Conservation (phyloP, 2,888 invertebrate species). For the Drosophila borealis region DNA sequence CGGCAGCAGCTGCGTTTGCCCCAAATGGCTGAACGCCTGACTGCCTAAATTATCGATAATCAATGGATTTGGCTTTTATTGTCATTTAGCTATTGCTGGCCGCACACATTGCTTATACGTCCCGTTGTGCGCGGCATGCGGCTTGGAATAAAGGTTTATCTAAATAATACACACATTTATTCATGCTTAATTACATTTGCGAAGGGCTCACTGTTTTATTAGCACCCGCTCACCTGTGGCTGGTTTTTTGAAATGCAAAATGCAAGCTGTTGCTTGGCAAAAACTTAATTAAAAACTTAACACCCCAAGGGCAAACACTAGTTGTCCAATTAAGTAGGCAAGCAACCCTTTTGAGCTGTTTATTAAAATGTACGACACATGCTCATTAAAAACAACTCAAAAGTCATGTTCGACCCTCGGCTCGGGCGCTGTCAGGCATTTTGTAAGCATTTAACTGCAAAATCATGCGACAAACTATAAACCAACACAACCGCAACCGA, state of each 20-base stretch:
- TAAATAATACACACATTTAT: constrained; percentile 65
- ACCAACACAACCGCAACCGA: constrained; percentile 55
- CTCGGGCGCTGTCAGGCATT: constrained; percentile 49
- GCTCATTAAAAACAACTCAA: constrained; percentile 78
- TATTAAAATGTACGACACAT: constrained; percentile 61
- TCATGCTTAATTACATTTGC: constrained; percentile 61
- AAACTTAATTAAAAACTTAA: constrained; percentile 50
- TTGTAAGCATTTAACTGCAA: constrained; percentile 79
- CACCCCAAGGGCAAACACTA: constrained; percentile 18
- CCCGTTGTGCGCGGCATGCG: constrained; percentile 32
- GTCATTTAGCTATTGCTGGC: constrained; percentile 22
- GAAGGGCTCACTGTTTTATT: constrained; percentile 44
- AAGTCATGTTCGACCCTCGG: constrained; percentile 62
- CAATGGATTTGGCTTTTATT: constrained; percentile 74
- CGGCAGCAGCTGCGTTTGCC: constrained; percentile 38
- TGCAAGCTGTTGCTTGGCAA: background rate
- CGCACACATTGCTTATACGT: constrained; percentile 36
- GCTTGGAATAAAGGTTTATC: constrained; percentile 54
- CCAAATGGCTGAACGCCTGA: constrained; percentile 34
- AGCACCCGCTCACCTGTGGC: constrained; percentile 32
- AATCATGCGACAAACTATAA: constrained; percentile 79
- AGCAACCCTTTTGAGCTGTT: constrained; percentile 40
- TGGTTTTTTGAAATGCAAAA: constrained; percentile 7
- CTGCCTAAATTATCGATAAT: constrained; percentile 75
- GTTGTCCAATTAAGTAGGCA: constrained; percentile 46